phyloP scores from a whole-genome alignment of 1,140 invertebrate genomes.

The Drosophila arizonae region DNA sequence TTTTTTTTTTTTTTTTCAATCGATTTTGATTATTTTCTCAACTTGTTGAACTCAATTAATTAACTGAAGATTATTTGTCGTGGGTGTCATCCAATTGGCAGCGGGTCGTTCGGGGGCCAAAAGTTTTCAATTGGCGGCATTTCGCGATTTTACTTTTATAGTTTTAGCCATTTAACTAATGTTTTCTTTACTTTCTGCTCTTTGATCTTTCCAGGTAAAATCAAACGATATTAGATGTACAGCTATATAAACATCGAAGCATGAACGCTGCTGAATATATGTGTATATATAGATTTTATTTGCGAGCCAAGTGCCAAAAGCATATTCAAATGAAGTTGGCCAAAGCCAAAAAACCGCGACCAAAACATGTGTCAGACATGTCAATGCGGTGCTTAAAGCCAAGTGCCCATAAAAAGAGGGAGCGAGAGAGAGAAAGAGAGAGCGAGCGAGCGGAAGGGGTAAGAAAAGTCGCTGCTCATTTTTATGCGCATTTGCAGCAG shows the following conservation, averaged over 20 bases:
- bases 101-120: not conserved
- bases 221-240: not conserved
- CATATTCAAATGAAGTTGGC: slow-evolving; percentile 72
- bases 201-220: slow-evolving; percentile 34
- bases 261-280: slow-evolving; percentile 47
- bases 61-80: slow-evolving; percentile 70
- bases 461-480: slow-evolving; percentile 43
- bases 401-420: slow-evolving; percentile 15
- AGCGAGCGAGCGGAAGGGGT: not conserved
- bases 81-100: slow-evolving; percentile 70
- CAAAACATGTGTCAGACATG: slow-evolving; percentile 75
- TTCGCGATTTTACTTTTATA: slow-evolving; percentile 5
- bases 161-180: slow-evolving; percentile 5
- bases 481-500: slow-evolving; percentile 42
- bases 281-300: slow-evolving; percentile 4
- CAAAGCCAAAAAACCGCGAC: slow-evolving; percentile 48
- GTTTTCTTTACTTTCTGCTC: not conserved
- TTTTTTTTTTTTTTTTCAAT: slow-evolving; percentile 63
- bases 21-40: slow-evolving; percentile 78
- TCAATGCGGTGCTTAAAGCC: slow-evolving; percentile 57
- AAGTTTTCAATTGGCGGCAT: not conserved
- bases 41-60: slow-evolving; percentile 79
- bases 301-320: slow-evolving; percentile 76
- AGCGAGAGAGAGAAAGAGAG: not conserved
- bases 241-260: slow-evolving; percentile 15